Percentiles rank a stretch among this genome's conserved stretches.
phyloP scores from a whole-genome alignment of 2,888 invertebrate genomes.

The Xestia ashworthii region DNA sequence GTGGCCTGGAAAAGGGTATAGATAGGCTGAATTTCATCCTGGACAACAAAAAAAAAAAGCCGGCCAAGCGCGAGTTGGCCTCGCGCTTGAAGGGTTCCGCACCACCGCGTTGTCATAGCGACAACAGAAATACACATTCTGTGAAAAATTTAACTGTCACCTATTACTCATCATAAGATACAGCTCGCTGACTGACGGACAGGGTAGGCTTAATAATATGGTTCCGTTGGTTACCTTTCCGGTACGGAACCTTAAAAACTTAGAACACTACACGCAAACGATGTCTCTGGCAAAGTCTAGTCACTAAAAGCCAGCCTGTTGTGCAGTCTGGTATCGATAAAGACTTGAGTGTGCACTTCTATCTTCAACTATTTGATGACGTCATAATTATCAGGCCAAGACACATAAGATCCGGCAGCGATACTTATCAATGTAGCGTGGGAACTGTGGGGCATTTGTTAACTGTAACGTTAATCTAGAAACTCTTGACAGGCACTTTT shows the following conservation, averaged over 20 bases:
- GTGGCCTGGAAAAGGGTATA: not conserved
- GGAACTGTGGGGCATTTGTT: conserved; percentile 21
- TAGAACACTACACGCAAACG: not conserved
- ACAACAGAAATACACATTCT: too few species aligned
- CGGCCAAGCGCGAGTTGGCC: too few species aligned
- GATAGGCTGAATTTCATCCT: not conserved
- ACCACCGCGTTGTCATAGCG: too few species aligned
- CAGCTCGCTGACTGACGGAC: too few species aligned
- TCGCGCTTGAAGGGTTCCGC: too few species aligned
- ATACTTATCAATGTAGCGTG: conserved; percentile 35
- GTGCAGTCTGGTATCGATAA: not conserved
- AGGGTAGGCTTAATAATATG: too few species aligned
- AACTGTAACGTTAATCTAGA: conserved; percentile 7
- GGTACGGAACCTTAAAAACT: not conserved
- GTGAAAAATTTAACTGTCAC: too few species aligned
- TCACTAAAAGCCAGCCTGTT: not conserved
- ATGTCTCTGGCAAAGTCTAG: not conserved
- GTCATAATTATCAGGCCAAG: conserved; percentile 9
- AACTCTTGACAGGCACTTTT: not conserved
- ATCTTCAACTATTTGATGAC: conserved; percentile 33
- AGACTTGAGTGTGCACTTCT: not conserved
- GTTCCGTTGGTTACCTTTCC: too few species aligned
- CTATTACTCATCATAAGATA: too few species aligned
- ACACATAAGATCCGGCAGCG: conserved; percentile 12
- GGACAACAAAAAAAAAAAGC: not conserved